Conservation (phyloP, 2,113 vertebrate species). For the Apteryx mantelli region DNA sequence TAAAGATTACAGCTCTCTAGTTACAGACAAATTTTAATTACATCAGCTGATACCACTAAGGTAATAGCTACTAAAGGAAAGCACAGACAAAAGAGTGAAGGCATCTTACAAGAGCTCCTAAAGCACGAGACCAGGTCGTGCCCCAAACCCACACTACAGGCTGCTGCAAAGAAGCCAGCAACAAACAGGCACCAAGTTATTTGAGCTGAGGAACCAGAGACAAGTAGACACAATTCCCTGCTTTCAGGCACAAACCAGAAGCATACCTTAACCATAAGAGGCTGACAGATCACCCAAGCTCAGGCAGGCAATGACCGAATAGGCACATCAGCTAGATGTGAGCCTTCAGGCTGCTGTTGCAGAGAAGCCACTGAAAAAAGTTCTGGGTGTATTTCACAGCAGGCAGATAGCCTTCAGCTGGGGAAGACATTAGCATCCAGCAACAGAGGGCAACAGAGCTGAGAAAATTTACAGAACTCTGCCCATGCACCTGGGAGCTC, state of each 20-base stretch:
- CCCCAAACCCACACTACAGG: background rate
- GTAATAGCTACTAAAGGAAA: background rate
- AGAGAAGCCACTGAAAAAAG: background rate
- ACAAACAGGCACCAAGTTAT: background rate
- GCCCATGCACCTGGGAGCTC: background rate
- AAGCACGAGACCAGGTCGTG: rapidly evolving
- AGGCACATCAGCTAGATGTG: background rate
- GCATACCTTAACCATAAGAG: background rate
- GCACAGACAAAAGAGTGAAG: background rate
- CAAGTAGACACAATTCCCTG: rapidly evolving
- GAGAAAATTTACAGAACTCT: background rate
- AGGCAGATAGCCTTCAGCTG: background rate
- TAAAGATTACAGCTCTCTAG: background rate
- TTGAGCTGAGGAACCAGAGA: background rate
- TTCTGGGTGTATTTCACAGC: background rate
- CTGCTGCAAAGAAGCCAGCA: background rate
- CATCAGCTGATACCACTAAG: background rate
- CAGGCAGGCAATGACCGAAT: background rate
- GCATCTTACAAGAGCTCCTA: background rate
- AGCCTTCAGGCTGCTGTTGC: background rate
- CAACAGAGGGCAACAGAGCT: background rate
- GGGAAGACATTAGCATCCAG: background rate
- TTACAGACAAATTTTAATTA: background rate
- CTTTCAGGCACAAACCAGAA: background rate
- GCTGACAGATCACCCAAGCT: background rate